Evolutionary conservation across 2,113 vertebrate genomes (phyloP), one percentile per base, ranked within the genome.

Genomic region (Phocoena phocoena): DNA sequence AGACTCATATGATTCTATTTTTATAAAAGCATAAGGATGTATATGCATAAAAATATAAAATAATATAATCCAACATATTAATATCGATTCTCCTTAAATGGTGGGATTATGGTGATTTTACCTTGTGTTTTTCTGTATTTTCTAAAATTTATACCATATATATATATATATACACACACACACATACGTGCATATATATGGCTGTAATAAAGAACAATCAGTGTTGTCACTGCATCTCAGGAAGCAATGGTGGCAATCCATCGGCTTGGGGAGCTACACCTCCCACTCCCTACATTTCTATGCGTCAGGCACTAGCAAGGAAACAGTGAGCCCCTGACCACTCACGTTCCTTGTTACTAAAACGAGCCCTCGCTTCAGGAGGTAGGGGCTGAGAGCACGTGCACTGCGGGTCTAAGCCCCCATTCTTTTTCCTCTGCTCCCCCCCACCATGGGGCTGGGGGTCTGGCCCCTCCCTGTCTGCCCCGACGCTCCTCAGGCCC

Each of bases 211-310:
- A 67, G 62, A 44, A 44, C 53, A 68, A 25, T 28, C 44, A 63
- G 10, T 7, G 36, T 9, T 68, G 62, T 50, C 17, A 23, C 3
- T 21, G 25, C 8, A 26, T 25, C 4, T 71, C 47, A 44, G 33
- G 70, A 44, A 31, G 53, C 17, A 3, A 21, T 0, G 8, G 71
- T 11, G n/a, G 68, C 26, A 14, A n/a, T 1, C 1, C 28, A 1
- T 1, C 0, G 26, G 63, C 12, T 17, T 77, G 10, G 41, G 77
- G 82, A 76, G 47, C 55, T 53, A 8, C 12, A 12, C 44, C n/a
- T 50, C 38, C 28, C 2, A 20, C 0, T 31, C 12, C 25, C 65
- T 11, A 11, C 14, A 31, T 60, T 63, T 79, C 50, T 26, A 13
- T 0, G 41, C 5, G 9, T 44, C 62, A 41, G 84, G 13, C 38